Percentiles rank a stretch among this genome's conserved stretches.
These are phyloP conservation scores for Acanthosoma haemorrhoidale DNA, from an alignment of 2,888 invertebrate species.

Conservation along the genomic window DNA sequence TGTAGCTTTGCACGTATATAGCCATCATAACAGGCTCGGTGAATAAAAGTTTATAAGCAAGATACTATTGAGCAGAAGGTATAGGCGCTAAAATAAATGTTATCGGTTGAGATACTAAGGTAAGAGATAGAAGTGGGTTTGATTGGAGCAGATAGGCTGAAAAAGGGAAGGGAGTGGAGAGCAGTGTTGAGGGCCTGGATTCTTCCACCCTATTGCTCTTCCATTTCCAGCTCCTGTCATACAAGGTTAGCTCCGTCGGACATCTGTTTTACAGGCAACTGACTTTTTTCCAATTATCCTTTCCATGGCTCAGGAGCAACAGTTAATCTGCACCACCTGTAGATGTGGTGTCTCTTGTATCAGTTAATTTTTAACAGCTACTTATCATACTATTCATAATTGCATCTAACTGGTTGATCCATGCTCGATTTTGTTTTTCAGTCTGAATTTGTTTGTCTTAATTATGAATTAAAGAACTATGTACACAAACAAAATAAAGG, in stretches of 20 bases:
- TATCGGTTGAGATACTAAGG: background rate
- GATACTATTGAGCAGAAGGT: background rate
- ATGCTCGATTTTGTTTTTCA: too few relatives aligned
- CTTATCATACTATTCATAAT: too few relatives aligned
- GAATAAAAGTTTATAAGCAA: background rate
- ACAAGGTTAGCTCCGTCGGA: background rate
- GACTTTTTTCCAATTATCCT: background rate
- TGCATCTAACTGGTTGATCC: too few relatives aligned
- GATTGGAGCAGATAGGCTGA: background rate
- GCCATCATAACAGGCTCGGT: too few relatives aligned
- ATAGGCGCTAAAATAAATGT: background rate
- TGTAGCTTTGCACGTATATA: too few relatives aligned
- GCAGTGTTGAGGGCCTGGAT: background rate
- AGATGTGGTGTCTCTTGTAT: too few relatives aligned
- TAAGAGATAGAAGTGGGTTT: background rate
- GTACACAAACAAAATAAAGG: too few relatives aligned
- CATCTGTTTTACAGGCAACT: conserved; percentile 11
- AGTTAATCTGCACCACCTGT: too few relatives aligned
- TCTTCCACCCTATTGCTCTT: conserved; percentile 19
- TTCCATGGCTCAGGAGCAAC: too few relatives aligned
- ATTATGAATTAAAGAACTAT: too few relatives aligned
- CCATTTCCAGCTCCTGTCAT: conserved; percentile 5
- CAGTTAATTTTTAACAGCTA: too few relatives aligned
- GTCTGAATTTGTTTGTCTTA: too few relatives aligned
- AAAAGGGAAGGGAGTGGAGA: background rate